Evolutionary conservation across 2,888 invertebrate genomes (phyloP), one percentile per base, ranked within the genome.

Genomic region (Operophtera brumata): DNA sequence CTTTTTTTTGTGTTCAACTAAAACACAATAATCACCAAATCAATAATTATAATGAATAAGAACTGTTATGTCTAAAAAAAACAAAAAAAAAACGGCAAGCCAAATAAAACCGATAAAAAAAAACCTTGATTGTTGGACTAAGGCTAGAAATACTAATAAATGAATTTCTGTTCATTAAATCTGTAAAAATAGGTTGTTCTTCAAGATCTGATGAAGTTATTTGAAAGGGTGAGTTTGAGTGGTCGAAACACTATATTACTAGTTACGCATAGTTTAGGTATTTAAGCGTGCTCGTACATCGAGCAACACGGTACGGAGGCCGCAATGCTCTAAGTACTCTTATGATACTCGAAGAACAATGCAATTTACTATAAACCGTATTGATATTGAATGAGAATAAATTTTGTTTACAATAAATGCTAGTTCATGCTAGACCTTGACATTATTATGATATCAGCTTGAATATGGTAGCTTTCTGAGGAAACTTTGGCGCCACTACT

Each of bases 291-390:
- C 32, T 51, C 28, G 47, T 41, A n/a, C n/a, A n/a, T n/a, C n/a
- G n/a, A n/a, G n/a, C n/a, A n/a, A n/a, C n/a, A n/a, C n/a, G n/a
- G n/a, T n/a, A n/a, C n/a, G n/a, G n/a, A n/a, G n/a, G n/a, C n/a
- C n/a, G n/a, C n/a, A n/a, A n/a, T n/a, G n/a, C n/a, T n/a, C n/a
- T n/a, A n/a, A n/a, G n/a, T n/a, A n/a, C n/a, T n/a, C n/a, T n/a
- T n/a, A 37, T 39, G 46, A 61, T 56, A 54, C 53, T 55, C 55
- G 34, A 55, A 6, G 43, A 46, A 11, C 42, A 55, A 59, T 57
- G 57, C 57, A 60, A 57, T 50, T 57, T 54, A 54, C 11, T 53
- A 54, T 54, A 45, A 48, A 54, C 53, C 13, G 20, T n/a, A 43
- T 6, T 47, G 9, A 13, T 25, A 20, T 20, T 35, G 12, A 30